Conservation (phyloP, 2,113 vertebrate species). For the Nycticryphes semicollaris region DNA sequence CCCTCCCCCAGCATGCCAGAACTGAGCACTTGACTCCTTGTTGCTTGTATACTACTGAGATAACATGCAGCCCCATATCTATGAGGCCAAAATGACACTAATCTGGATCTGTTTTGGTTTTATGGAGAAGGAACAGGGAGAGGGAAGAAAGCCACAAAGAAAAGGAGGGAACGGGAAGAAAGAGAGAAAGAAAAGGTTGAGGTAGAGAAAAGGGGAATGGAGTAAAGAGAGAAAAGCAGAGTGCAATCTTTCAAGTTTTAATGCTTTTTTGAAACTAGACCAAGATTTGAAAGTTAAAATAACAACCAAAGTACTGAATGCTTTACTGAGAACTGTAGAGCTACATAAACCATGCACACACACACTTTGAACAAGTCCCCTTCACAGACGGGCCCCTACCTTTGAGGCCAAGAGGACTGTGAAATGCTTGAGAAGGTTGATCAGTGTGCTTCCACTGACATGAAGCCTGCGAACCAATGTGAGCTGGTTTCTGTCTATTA, state of each 20-base stretch:
- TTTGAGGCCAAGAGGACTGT: slow-evolving; percentile 70
- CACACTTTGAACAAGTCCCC: background rate
- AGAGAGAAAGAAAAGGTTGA: background rate
- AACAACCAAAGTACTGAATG: background rate
- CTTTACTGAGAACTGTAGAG: background rate
- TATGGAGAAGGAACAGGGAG: background rate
- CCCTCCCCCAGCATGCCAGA: background rate
- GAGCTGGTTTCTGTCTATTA: slow-evolving; percentile 82
- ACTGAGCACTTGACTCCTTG: background rate
- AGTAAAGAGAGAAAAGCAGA: background rate
- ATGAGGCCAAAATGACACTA: background rate
- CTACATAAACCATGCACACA: background rate
- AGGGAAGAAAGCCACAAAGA: background rate
- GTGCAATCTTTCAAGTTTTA: background rate
- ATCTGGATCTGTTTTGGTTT: background rate
- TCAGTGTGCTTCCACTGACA: slow-evolving; percentile 80
- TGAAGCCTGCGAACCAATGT: slow-evolving; percentile 76
- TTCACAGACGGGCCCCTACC: slow-evolving; percentile 43
- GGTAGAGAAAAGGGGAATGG: background rate
- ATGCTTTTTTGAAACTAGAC: background rate
- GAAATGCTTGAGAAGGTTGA: slow-evolving; percentile 76
- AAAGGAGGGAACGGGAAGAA: background rate
- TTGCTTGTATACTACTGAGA: background rate
- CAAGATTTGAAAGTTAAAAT: background rate
- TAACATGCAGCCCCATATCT: background rate